phyloP scores from a whole-genome alignment of 2,888 invertebrate genomes.

The Sinohyriopsis cumingii region DNA sequence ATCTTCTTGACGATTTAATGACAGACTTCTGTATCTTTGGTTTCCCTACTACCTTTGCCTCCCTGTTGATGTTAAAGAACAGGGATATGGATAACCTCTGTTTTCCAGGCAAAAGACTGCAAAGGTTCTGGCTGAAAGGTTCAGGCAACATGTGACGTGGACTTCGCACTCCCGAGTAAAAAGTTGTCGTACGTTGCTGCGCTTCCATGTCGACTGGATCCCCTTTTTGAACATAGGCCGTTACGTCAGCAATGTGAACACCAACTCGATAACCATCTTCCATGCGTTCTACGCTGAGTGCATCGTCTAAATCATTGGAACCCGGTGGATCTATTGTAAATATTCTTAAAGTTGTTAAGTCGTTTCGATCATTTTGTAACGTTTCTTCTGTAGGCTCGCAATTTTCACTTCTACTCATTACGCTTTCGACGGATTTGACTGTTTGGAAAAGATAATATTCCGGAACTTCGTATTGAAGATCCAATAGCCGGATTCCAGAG shows the following conservation, averaged over 20 bases:
- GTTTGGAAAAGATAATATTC: conserved; percentile 10
- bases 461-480: conserved; percentile 26
- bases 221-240: conserved; percentile 26
- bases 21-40: conserved; percentile 7
- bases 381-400: background rate
- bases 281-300: conserved; percentile 24
- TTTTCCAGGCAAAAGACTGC: conserved; percentile 29
- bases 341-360: conserved; percentile 23
- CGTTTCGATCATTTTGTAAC: conserved; percentile 9
- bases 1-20: conserved; percentile 13
- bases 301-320: conserved; percentile 44
- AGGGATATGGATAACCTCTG: conserved; percentile 34
- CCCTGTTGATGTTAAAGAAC: conserved; percentile 15
- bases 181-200: conserved; percentile 26
- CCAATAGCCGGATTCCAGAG: conserved; percentile 17
- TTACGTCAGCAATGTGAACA: conserved; percentile 46
- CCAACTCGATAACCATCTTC: conserved; percentile 27
- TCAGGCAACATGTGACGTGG: conserved; percentile 43
- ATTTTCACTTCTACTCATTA: background rate
- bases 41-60: conserved; percentile 4
- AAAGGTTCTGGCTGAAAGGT: conserved; percentile 24
- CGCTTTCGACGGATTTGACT: conserved; percentile 9
- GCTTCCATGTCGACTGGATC: conserved; percentile 40
- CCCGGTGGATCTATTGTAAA: conserved; percentile 45
- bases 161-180: conserved; percentile 24